Conservation (phyloP, 2,797 vertebrate genomes). For the Aselliscus stoliczkanus region DNA sequence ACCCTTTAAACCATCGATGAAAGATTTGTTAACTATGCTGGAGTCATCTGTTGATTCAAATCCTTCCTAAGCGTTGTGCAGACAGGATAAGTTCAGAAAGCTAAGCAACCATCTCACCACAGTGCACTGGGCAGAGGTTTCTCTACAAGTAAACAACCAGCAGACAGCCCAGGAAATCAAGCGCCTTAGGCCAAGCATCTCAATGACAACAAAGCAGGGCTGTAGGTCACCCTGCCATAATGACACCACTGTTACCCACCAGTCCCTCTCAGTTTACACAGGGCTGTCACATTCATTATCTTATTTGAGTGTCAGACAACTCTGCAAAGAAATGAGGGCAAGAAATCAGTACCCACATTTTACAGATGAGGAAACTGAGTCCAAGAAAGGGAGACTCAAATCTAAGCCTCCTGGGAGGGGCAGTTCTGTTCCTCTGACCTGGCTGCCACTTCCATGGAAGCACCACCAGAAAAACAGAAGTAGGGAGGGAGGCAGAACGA, state of each 20-base stretch:
- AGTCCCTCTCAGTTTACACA: background rate
- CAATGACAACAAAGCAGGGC: background rate
- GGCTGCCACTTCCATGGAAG: background rate
- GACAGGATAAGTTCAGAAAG: background rate
- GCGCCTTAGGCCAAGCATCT: background rate
- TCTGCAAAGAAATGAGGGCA: background rate
- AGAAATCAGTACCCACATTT: background rate
- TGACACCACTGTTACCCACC: background rate
- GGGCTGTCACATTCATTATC: background rate
- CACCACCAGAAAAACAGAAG: background rate
- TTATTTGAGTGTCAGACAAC: background rate
- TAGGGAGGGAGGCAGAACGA: background rate
- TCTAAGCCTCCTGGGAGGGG: background rate
- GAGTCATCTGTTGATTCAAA: slow-evolving; percentile 68
- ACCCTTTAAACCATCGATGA: slow-evolving; percentile 67
- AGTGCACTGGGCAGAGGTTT: background rate
- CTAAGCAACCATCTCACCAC: background rate
- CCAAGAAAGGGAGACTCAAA: background rate
- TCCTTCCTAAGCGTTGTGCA: slow-evolving; percentile 19
- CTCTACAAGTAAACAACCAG: background rate
- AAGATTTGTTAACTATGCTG: slow-evolving; percentile 63
- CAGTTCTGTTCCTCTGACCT: background rate
- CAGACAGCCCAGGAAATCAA: background rate
- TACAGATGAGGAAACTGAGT: background rate
- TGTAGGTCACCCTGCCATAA: background rate